Evolutionary conservation across 1,140 invertebrate genomes (phyloP).

Genomic region (Drosophila sp.): DNA sequence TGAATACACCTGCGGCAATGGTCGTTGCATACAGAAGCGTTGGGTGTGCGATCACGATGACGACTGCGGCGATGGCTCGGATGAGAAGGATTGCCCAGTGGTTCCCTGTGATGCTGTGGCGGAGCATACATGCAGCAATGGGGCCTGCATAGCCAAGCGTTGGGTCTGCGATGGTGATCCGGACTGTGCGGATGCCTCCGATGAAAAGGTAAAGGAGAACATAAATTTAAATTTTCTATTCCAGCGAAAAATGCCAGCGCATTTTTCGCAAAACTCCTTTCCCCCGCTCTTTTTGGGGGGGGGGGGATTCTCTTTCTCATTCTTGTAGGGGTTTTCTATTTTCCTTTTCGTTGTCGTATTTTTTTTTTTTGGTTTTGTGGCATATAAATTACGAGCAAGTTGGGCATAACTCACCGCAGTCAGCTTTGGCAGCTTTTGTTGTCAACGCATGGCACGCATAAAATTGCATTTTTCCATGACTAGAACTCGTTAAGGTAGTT

Average conservation of each 20-base stretch:
- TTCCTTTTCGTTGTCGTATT: conserved; percentile 25
- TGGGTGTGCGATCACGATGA: conserved; percentile 95
- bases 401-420: conserved; percentile 71
- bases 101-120: conserved; percentile 87
- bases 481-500: conserved; percentile 15
- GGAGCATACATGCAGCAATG: conserved; percentile 89
- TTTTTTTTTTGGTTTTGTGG: conserved; percentile 25
- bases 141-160: conserved; percentile 88
- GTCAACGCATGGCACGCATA: conserved; percentile 79
- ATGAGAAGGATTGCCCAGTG: conserved; percentile 90
- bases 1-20: conserved; percentile 94
- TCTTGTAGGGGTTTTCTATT: conserved; percentile 2
- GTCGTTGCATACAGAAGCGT: conserved; percentile 92
- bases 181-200: conserved; percentile 91
- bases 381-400: conserved; percentile 76
- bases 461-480: conserved; percentile 72
- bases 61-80: conserved; percentile 92
- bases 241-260: background rate
- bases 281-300: background rate
- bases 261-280: background rate
- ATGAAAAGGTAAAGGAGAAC: conserved; percentile 87
- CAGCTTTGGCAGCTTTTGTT: conserved; percentile 79
- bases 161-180: conserved; percentile 94
- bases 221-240: conserved; percentile 60
- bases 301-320: background rate